Base-by-base conservation (phyloP, 1,140 invertebrate genomes). In the Panagrolaimus sp. region DNA sequence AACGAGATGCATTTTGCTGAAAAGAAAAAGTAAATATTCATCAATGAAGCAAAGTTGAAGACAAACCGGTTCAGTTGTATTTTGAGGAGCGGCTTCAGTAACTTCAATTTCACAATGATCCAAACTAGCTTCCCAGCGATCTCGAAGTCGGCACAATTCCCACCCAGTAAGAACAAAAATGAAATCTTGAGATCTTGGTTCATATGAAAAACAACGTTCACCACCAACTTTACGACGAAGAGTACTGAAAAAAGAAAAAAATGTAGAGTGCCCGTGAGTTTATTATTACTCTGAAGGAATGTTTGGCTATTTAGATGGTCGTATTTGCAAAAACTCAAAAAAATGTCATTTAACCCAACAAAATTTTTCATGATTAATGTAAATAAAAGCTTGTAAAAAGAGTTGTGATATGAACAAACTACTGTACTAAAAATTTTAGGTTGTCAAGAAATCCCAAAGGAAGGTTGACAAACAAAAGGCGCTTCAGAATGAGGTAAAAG, bases 131-230 rank as follows among this genome's bases (percentile, higher is more conserved):
- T 5, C 12, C 10, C 3, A n/a, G 3, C 52, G 14, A 28, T 58
- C 52, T 12, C 52, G 52, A 21, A 58, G 52, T 28, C 28, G 21
- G 28, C 52, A 58, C 10, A 58, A 12, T 58, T 58, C 52, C 52
- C 52, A 58, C 0, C 52, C 52, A 28, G 52, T 58, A n/a, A 58
- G 52, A 17, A 58, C 52, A 21, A 58, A 58, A 17, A 58, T n/a
- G 52, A 28, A 21, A 58, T 58, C 52, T 28, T 58, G 52, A 12
- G 21, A 26, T 12, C 21, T 12, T 21, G 15, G 10, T 21, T n/a
- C 28, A 21, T 21, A n/a, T 10, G 12, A 58, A 21, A n/a, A n/a
- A 28, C 52, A 58, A 58, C 52, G 15, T 12, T 28, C 12, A 21
- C 52, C 52, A 21, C 21, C 21, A 58, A 21, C 52, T 3, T 21